Evolutionary conservation across 2,113 vertebrate genomes (phyloP).

Genomic region (Corvus moneduloides): DNA sequence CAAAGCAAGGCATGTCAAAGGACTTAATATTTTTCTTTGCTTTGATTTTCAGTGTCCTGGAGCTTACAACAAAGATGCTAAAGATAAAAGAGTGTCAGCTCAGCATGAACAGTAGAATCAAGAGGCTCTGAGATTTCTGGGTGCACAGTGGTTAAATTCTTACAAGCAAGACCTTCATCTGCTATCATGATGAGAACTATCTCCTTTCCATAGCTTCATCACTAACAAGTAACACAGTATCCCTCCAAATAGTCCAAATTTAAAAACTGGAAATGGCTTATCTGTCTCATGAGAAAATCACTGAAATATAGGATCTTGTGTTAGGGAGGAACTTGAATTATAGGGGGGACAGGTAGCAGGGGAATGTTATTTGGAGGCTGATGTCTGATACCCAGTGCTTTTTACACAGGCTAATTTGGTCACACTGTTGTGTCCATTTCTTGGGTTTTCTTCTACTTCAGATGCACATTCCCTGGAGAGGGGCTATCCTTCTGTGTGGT

Average conservation of each 20-base stretch:
- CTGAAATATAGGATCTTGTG: neutral
- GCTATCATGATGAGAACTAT: neutral
- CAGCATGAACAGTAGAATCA: neutral
- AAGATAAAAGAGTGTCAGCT: neutral
- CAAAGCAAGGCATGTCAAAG: neutral
- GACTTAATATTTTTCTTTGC: neutral
- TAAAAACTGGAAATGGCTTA: neutral
- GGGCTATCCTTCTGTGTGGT: neutral
- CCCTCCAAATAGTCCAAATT: neutral
- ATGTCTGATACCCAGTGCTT: neutral
- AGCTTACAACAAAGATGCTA: neutral
- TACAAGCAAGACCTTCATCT: neutral
- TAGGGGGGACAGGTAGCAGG: neutral
- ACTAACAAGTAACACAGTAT: neutral
- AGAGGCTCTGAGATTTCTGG: neutral
- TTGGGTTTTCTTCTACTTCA: neutral
- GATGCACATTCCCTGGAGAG: neutral
- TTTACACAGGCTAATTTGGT: neutral
- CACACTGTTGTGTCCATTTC: neutral
- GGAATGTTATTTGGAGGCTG: neutral
- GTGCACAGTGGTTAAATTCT: neutral
- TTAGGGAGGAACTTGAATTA: neutral
- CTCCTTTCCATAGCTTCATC: neutral
- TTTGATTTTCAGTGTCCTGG: conserved; percentile 16
- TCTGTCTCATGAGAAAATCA: neutral